These are phyloP conservation scores for Tetramorium simillimum DNA, from an alignment of 1,140 invertebrate genomes.

Conservation along the genomic window DNA sequence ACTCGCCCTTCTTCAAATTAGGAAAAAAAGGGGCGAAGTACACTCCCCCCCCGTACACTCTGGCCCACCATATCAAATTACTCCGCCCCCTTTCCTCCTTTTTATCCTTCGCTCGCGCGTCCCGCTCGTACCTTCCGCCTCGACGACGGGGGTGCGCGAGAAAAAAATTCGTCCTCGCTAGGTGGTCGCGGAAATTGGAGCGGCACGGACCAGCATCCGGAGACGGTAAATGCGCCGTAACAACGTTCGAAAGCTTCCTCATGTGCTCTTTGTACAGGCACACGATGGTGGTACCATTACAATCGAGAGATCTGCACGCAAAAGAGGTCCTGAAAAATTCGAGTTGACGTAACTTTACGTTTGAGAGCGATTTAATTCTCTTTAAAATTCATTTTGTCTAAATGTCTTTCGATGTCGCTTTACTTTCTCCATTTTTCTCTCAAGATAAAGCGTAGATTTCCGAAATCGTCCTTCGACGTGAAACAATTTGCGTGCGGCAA, in stretches of 20 bases:
- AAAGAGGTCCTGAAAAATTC: constrained; percentile 19
- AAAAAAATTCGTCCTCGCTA: constrained; percentile 51
- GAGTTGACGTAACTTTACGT: background rate
- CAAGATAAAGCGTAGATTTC: background rate
- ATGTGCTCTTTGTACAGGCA: constrained; percentile 4
- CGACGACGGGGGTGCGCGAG: background rate
- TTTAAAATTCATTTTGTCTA: background rate
- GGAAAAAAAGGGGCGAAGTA: constrained; percentile 21
- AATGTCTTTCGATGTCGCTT: background rate
- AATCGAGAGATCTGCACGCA: background rate
- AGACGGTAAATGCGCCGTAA: constrained; percentile 42
- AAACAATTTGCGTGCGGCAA: constrained; percentile 65
- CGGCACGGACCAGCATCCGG: constrained; percentile 32
- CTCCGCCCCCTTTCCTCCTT: constrained; percentile 62
- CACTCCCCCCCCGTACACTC: constrained; percentile 3
- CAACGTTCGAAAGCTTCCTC: constrained; percentile 15
- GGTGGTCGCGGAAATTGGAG: constrained; percentile 69
- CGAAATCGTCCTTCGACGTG: background rate
- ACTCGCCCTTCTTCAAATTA: constrained; percentile 64
- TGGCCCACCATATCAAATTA: constrained; percentile 71
- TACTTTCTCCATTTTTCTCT: background rate
- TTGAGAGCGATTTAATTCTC: background rate
- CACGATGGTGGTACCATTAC: background rate
- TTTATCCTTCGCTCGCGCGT: constrained; percentile 33
- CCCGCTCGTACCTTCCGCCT: background rate